Base-by-base conservation (phyloP, 2,797 vertebrate genomes). In the Platyrinchus mystaceus region DNA sequence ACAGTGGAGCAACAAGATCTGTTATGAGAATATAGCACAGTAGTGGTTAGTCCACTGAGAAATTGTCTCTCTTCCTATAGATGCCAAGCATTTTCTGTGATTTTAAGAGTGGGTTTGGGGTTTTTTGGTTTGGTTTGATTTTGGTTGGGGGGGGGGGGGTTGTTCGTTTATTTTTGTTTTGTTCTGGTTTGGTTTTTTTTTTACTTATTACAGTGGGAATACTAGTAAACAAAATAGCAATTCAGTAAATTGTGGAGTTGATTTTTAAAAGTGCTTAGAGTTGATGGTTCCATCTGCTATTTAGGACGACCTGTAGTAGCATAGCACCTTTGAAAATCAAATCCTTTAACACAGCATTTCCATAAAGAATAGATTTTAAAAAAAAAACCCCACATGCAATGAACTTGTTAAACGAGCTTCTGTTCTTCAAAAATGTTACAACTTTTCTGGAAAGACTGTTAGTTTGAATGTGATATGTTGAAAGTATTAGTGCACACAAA, bases 21-120 rank as follows among this genome's bases (percentile, higher is more conserved):
- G 69, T 97, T 97, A 96, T 86, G 82, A 97, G 96, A 97, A 96
- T 93, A 97, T 97, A 97, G 97, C 97, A 97, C 97, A 97, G 97
- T 97, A 97, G 97, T 98, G 98, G 97, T 98, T 98, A 98, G 98
- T 97, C 98, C 97, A 98, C 98, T 97, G 97, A 97, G 96, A 96
- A 97, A 96, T 97, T 97, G 97, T 98, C 95, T 98, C 96, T 97
- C 91, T 97, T 98, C 97, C 96, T 98, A 96, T 97, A 98, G 91
- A 98, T 97, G 98, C 97, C 97, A 98, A 98, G 98, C 97, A 98
- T 98, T 98, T 97, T 98, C 96, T 98, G 97, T 98, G 96, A 96
- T 96, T 97, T 96, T 96, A 91, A 91, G 81, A 94, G 62, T 81
- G 82, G 80, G 85, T 28, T 90, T 74, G 69, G 88, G 93, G 26